Base-by-base conservation (phyloP, 2,797 vertebrate genomes). In the Rhincodon typus region DNA sequence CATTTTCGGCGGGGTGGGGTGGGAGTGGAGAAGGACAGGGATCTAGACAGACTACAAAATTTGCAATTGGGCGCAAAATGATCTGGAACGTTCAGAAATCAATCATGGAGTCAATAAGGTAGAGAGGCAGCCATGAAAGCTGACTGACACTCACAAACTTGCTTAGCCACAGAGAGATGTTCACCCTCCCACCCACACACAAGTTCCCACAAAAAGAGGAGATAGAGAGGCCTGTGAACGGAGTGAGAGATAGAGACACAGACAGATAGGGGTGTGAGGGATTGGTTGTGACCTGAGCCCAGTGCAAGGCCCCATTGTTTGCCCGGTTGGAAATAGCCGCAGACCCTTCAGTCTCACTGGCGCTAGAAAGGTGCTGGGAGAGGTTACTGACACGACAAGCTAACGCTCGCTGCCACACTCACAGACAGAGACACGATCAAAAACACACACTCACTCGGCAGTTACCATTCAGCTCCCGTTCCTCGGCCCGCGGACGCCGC, bases 261-360 rank as follows among this genome's bases (percentile, higher is more conserved):
- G 70, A 25, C 21, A 62, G 57, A 62, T 13, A 8, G 70, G 25
- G 70, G 3, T 3, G 5, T 6, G 27, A 10, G 6, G 72, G 72
- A 10, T 25, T 62, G 90, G n/a, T 42, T 93, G 90, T 69, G 90
- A 93, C 90, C 90, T 62, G 57, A 93, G 90, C 66, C 90, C n/a
- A 93, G 21, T 25, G 90, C 34, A 93, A 69, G 90, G 90, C 62
- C 90, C 77, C 90, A 93, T 93, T 93, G 90, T 93, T 93, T 93
- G 90, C 90, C 74, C 34, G 90, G 70, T 27, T 7, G 38, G n/a
- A 34, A 67, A 62, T 13, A 67, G n/a, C 90, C 90, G 34, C 62
- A 93, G 19, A 7, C 19, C 66, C 34, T 8, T 93, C 27, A 90
- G 4, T 19, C 90, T 42, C 62, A 93, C 34, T 25, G 62, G 3